These are phyloP conservation scores for Cremastinae sp. DNA, from an alignment of 2,888 invertebrate species.

Conservation along the genomic window DNA sequence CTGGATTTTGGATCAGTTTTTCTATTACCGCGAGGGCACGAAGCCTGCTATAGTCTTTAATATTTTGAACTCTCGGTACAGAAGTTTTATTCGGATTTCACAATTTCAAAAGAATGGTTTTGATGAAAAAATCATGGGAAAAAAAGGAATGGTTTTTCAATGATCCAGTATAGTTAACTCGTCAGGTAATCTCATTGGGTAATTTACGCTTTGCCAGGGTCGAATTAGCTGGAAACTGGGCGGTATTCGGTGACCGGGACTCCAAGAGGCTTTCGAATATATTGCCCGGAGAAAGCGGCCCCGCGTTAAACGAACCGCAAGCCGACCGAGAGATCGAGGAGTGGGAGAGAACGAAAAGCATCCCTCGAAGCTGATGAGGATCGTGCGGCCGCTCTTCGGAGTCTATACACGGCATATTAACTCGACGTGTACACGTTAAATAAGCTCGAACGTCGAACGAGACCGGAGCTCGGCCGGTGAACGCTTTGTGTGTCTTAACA, in stretches of 20 bases:
- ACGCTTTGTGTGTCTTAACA: constrained; percentile 75
- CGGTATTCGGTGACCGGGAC: constrained; percentile 51
- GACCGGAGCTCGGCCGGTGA: constrained; percentile 59
- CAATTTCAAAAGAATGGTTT: too few species aligned
- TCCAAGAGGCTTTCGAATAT: constrained; percentile 61
- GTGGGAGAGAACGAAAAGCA: constrained; percentile 65
- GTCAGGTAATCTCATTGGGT: constrained; percentile 7
- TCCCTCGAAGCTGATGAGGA: constrained; percentile 56
- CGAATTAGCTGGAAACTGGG: constrained; percentile 11
- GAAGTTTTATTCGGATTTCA: too few species aligned
- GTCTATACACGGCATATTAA: constrained; percentile 39
- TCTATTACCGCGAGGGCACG: too few species aligned
- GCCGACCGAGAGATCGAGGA: constrained; percentile 56
- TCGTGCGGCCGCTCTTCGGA: constrained; percentile 59
- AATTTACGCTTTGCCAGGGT: constrained; percentile 22
- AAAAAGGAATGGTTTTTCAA: neutral
- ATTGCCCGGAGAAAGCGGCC: constrained; percentile 54
- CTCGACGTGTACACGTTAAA: constrained; percentile 33
- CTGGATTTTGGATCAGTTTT: too few species aligned
- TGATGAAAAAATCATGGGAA: too few species aligned
- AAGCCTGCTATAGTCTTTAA: too few species aligned
- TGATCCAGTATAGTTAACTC: neutral
- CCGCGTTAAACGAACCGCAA: constrained; percentile 71
- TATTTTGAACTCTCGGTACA: too few species aligned
- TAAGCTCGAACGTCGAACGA: constrained; percentile 64